These are phyloP conservation scores for Acomys russatus DNA, from an alignment of 2,797 vertebrate species.

Conservation along the genomic window DNA sequence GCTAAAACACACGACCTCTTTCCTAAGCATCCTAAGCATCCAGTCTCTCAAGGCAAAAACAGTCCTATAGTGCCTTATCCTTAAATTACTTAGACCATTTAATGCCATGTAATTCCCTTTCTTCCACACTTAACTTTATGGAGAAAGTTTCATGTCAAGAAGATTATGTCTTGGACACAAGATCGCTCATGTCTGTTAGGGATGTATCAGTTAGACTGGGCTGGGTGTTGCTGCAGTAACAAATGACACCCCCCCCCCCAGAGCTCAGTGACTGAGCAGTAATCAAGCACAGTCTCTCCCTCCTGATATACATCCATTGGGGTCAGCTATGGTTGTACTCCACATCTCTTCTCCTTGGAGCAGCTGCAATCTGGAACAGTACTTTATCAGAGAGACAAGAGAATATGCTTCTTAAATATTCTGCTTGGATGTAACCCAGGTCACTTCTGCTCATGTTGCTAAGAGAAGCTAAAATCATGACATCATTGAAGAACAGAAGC, in stretches of 20 bases:
- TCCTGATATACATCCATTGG: fast-evolving
- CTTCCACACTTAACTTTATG: background rate
- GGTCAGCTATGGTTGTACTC: background rate
- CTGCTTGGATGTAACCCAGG: conserved; percentile 18
- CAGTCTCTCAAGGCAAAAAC: background rate
- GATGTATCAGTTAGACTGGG: background rate
- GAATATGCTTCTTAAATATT: conserved; percentile 7
- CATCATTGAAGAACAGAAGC: background rate
- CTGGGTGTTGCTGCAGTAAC: background rate
- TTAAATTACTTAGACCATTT: background rate
- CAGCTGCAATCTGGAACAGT: background rate
- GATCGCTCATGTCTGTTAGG: background rate
- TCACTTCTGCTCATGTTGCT: conserved; percentile 45
- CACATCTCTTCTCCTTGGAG: background rate
- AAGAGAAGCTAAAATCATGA: conserved; percentile 34
- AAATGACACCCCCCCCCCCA: background rate
- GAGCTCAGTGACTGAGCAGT: background rate
- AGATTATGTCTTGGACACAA: background rate
- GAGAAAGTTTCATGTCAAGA: background rate
- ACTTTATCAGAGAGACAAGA: conserved; percentile 11
- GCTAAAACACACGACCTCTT: background rate
- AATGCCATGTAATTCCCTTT: background rate
- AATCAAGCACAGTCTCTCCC: background rate
- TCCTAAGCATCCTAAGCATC: background rate
- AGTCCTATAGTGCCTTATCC: background rate